These are phyloP conservation scores for Candidula unifasciata DNA, from an alignment of 2,888 invertebrate species.

Conservation along the genomic window DNA sequence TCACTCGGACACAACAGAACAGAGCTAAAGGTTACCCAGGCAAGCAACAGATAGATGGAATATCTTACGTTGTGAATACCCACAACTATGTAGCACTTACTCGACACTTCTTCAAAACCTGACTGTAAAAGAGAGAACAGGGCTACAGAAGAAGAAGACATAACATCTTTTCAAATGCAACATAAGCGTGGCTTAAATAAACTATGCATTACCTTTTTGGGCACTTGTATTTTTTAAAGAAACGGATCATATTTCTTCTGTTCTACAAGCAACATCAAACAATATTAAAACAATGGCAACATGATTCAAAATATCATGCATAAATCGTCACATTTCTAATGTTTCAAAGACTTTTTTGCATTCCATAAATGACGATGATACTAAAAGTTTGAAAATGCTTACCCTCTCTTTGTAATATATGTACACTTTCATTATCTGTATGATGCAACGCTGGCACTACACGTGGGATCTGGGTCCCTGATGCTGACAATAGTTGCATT, in stretches of 20 bases:
- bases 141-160: too few relatives aligned
- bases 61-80: too few relatives aligned
- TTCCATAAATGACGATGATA: neutral
- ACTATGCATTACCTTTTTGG: too few relatives aligned
- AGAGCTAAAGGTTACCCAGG: too few relatives aligned
- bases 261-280: neutral
- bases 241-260: neutral
- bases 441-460: conserved; percentile 69
- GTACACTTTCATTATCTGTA: conserved; percentile 66
- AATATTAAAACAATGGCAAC: neutral
- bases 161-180: too few relatives aligned
- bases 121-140: too few relatives aligned
- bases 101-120: too few relatives aligned
- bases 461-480: conserved; percentile 64
- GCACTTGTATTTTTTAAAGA: neutral
- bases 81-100: too few relatives aligned
- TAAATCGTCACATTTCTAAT: neutral
- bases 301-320: neutral
- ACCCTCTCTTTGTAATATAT: conserved; percentile 43
- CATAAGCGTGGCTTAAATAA: too few relatives aligned
- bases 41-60: too few relatives aligned
- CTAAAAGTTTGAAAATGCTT: neutral
- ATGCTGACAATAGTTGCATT: conserved; percentile 66
- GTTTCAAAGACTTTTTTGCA: neutral
- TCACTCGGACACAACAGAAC: too few relatives aligned